A percentile compares a stretch with the other conserved stretches of the same genome.
Conservation (phyloP, 2,888 invertebrate genomes). For the Conomelus anceps region DNA sequence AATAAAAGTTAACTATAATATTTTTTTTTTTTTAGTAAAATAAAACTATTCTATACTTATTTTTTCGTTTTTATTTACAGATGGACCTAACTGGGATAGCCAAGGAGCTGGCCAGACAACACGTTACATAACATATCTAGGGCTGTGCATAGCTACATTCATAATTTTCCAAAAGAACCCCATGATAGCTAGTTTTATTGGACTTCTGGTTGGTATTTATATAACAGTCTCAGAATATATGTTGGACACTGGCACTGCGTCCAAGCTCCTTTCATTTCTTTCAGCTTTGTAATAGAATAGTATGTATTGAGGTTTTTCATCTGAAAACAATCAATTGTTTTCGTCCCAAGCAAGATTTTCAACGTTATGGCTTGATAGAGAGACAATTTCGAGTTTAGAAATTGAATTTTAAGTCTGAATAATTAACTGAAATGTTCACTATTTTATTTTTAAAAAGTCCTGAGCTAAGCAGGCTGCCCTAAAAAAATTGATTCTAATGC, state of each 20-base stretch:
- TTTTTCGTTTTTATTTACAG: neutral
- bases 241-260: conserved; percentile 19
- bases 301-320: neutral
- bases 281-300: neutral
- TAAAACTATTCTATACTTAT: too few species aligned
- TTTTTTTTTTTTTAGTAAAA: too few species aligned
- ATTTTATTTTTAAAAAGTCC: neutral
- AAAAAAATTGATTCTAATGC: neutral
- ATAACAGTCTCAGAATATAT: conserved; percentile 82
- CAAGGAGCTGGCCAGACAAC: conserved; percentile 24
- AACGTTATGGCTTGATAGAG: too few species aligned
- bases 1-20: too few species aligned
- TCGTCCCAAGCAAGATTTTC: too few species aligned
- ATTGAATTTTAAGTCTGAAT: neutral
- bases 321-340: too few species aligned
- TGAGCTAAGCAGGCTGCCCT: neutral
- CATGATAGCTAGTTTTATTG: conserved; percentile 68
- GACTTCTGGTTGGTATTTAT: conserved; percentile 70
- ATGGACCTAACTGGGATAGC: conserved; percentile 12
- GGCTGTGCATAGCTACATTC: conserved; percentile 74
- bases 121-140: conserved; percentile 76
- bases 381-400: too few species aligned
- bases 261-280: conserved; percentile 3
- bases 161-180: conserved; percentile 78
- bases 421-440: neutral